These are phyloP conservation scores for Crenichthys baileyi DNA, from an alignment of 2,797 vertebrate genomes.

Conservation along the genomic window DNA sequence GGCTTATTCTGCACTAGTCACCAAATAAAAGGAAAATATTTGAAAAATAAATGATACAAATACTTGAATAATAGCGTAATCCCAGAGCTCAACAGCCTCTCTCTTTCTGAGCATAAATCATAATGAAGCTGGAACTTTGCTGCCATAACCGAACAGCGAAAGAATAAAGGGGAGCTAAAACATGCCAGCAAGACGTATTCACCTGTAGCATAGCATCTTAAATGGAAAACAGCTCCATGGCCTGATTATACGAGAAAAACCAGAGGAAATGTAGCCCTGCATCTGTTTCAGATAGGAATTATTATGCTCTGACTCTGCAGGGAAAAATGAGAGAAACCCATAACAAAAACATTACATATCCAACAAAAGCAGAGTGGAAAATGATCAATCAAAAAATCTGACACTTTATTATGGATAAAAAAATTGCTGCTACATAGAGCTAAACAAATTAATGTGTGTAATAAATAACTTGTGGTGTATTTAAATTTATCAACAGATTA, in stretches of 20 bases:
- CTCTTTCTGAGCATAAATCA: conserved; percentile 43
- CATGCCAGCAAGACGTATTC: conserved; percentile 23
- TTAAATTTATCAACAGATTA: not conserved
- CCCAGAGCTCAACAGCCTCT: conserved; percentile 30
- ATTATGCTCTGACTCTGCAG: conserved; percentile 22
- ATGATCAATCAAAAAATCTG: conserved; percentile 20
- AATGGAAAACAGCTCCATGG: conserved; percentile 43
- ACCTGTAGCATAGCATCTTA: conserved; percentile 30
- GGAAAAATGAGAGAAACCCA: conserved; percentile 34
- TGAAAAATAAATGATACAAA: conserved; percentile 48
- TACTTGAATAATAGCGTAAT: conserved; percentile 42
- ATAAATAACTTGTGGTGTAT: conserved; percentile 1
- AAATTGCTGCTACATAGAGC: not conserved
- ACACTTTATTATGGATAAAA: conserved; percentile 19
- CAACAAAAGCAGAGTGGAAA: conserved; percentile 13
- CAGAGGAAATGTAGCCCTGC: conserved; percentile 29
- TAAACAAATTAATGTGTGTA: not conserved
- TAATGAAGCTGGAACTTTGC: conserved; percentile 28
- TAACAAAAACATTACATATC: conserved; percentile 12
- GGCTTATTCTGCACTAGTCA: conserved; percentile 23
- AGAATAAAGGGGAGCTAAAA: conserved; percentile 36
- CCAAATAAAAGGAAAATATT: conserved; percentile 43
- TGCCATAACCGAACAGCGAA: conserved; percentile 45
- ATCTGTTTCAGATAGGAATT: conserved; percentile 40
- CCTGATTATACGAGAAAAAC: conserved; percentile 48